Conservation (phyloP, 2,888 invertebrate genomes). For the Linyphia triangularis region DNA sequence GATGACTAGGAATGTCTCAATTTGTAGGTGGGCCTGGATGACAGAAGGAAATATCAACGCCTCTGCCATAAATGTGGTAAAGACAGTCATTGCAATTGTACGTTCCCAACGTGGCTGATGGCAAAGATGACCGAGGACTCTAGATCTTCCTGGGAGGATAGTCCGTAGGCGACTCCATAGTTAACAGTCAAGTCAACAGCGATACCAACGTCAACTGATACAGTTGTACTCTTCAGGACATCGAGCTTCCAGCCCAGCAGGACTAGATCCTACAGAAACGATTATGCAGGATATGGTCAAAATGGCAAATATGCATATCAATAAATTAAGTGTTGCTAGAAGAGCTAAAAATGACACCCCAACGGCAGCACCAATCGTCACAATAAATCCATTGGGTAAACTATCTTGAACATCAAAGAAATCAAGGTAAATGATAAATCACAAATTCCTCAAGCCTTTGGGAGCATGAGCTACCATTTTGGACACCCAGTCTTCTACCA, state of each 20-base stretch:
- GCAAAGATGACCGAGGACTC: conserved; percentile 78
- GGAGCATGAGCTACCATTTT: conserved; percentile 87
- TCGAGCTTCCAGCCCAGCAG: conserved; percentile 92
- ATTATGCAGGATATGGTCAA: conserved; percentile 91
- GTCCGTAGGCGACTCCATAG: conserved; percentile 83
- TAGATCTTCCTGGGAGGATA: conserved; percentile 75
- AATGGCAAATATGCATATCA: conserved; percentile 90
- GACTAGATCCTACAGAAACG: conserved; percentile 84
- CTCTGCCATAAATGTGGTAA: conserved; percentile 94
- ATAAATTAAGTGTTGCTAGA: conserved; percentile 89
- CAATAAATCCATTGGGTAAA: conserved; percentile 89
- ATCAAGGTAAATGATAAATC: conserved; percentile 92
- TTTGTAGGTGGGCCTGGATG: conserved; percentile 94
- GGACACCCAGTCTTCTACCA: conserved; percentile 89
- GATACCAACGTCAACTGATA: conserved; percentile 90
- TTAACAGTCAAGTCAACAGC: conserved; percentile 84
- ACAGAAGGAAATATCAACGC: conserved; percentile 91
- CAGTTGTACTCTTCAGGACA: conserved; percentile 94
- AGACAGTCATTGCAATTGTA: conserved; percentile 91
- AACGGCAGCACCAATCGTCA: conserved; percentile 90
- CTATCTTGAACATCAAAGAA: conserved; percentile 94
- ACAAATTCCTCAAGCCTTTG: conserved; percentile 88
- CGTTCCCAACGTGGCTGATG: conserved; percentile 85
- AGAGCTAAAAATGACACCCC: conserved; percentile 88
- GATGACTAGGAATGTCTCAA: conserved; percentile 92